Conservation (phyloP, 2,888 invertebrate genomes). For the Tiliacea aurago region DNA sequence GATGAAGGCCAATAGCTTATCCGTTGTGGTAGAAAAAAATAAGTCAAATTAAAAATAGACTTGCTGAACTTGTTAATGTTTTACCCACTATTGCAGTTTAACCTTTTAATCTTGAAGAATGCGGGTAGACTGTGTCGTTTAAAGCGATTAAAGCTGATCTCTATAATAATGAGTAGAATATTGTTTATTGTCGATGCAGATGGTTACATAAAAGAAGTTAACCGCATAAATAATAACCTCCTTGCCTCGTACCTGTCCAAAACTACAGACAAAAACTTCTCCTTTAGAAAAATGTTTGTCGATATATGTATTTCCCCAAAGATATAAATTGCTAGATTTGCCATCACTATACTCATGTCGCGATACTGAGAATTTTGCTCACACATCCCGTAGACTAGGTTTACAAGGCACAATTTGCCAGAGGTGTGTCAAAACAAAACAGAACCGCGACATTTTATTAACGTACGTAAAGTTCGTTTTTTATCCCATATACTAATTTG, state of each 20-base stretch:
- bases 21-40: too few relatives aligned
- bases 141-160: not conserved
- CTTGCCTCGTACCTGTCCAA: not conserved
- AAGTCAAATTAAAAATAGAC: not conserved
- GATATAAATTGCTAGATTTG: too few relatives aligned
- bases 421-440: not conserved
- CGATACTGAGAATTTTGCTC: not conserved
- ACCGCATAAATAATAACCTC: not conserved
- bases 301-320: too few relatives aligned
- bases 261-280: not conserved
- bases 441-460: not conserved
- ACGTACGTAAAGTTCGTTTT: too few relatives aligned
- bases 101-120: not conserved
- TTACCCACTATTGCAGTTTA: not conserved
- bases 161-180: not conserved
- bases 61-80: not conserved
- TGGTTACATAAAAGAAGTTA: not conserved
- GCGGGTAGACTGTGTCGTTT: not conserved
- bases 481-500: too few relatives aligned
- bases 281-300: not conserved
- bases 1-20: too few relatives aligned
- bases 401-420: not conserved
- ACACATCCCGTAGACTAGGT: not conserved
- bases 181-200: not conserved
- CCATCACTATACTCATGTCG: too few relatives aligned